These are phyloP conservation scores for Piaya cayana DNA, from an alignment of 2,113 vertebrate species.

Conservation along the genomic window DNA sequence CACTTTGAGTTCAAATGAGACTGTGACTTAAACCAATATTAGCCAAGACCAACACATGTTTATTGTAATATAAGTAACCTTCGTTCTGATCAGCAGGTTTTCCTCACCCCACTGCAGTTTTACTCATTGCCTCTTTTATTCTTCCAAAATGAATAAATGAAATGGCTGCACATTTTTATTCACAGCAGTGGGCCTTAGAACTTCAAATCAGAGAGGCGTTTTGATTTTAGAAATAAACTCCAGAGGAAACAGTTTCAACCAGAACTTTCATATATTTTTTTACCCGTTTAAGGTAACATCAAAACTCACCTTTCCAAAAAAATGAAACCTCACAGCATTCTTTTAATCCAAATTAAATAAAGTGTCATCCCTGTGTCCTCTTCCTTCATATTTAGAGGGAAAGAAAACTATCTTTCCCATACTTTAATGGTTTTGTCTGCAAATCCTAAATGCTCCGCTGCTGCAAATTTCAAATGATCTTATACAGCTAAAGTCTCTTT, in stretches of 20 bases:
- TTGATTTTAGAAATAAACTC: constrained; percentile 83
- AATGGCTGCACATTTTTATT: constrained; percentile 68
- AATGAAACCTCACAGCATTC: constrained; percentile 67
- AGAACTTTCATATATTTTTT: constrained; percentile 61
- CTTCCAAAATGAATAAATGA: constrained; percentile 78
- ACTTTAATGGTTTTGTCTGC: constrained; percentile 76
- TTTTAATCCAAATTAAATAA: constrained; percentile 76
- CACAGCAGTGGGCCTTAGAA: constrained; percentile 78
- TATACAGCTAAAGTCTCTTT: constrained; percentile 72
- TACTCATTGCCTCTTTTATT: constrained; percentile 70
- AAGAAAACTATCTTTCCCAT: constrained; percentile 64
- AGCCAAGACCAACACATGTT: constrained; percentile 68
- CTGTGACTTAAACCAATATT: constrained; percentile 63
- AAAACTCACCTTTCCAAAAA: constrained; percentile 60
- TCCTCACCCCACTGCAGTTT: constrained; percentile 60
- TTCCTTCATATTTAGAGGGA: constrained; percentile 70
- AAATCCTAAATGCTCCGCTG: constrained; percentile 66
- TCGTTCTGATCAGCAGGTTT: constrained; percentile 58
- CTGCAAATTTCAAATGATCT: constrained; percentile 75
- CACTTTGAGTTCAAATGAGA: constrained; percentile 62
- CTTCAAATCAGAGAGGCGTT: constrained; percentile 81
- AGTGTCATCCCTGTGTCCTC: constrained; percentile 71
- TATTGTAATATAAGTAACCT: constrained; percentile 69
- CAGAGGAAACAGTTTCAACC: constrained; percentile 79
- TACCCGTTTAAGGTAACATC: constrained; percentile 63